Evolutionary conservation across 2,888 invertebrate genomes (phyloP).

Genomic region (Girardia tigrina): DNA sequence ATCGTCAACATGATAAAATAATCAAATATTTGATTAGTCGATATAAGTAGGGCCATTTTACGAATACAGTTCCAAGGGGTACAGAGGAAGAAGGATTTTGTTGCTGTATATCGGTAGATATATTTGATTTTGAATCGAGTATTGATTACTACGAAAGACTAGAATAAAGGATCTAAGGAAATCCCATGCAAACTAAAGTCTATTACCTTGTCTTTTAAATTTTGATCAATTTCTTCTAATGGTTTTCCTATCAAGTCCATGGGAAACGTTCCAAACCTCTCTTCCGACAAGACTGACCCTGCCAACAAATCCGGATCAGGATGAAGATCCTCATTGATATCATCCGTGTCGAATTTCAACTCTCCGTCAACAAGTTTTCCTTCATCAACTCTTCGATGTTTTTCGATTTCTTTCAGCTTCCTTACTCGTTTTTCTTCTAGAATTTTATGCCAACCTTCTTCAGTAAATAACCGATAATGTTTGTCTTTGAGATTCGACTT

Average conservation of each 20-base stretch:
- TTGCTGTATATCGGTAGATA: slow-evolving; percentile 86
- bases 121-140: slow-evolving; percentile 84
- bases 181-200: too few relatives aligned
- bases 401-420: slow-evolving; percentile 40
- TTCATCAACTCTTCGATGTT: slow-evolving; percentile 40
- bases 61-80: slow-evolving; percentile 77
- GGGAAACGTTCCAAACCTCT: slow-evolving; percentile 72
- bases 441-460: neutral
- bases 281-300: slow-evolving; percentile 69
- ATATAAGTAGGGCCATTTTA: slow-evolving; percentile 71
- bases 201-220: slow-evolving; percentile 79
- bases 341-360: slow-evolving; percentile 42
- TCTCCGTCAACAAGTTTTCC: slow-evolving; percentile 48
- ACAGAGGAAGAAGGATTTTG: slow-evolving; percentile 75
- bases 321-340: slow-evolving; percentile 50
- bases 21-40: slow-evolving; percentile 88
- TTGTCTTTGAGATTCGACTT: neutral
- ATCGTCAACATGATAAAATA: slow-evolving; percentile 90
- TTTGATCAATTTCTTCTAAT: slow-evolving; percentile 84
- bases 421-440: slow-evolving; percentile 26
- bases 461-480: slow-evolving; percentile 23
- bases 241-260: slow-evolving; percentile 72
- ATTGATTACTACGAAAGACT: slow-evolving; percentile 92
- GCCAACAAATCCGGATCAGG: slow-evolving; percentile 74
- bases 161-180: slow-evolving; percentile 43